phyloP scores from a whole-genome alignment of 2,113 vertebrate genomes.

The Seriola dumerili region DNA sequence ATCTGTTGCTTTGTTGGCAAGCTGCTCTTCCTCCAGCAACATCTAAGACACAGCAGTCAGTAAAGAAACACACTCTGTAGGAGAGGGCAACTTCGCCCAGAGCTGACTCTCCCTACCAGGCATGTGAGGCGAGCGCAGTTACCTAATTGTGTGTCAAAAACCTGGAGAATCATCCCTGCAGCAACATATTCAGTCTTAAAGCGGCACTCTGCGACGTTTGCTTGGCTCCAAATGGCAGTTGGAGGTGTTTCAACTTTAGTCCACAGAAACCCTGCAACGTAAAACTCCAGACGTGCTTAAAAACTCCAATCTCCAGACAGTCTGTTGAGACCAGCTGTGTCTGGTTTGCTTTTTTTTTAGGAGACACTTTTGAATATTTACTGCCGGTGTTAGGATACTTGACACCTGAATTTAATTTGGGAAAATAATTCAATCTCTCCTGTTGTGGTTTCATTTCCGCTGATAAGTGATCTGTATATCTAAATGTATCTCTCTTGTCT shows the following conservation, averaged over 20 bases:
- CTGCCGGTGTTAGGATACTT: conserved; percentile 31
- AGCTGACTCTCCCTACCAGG: conserved; percentile 49
- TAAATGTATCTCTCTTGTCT: conserved; percentile 33
- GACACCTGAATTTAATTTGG: conserved; percentile 68
- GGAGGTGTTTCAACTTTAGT: conserved; percentile 17
- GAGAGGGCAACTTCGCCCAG: conserved; percentile 60
- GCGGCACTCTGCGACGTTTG: conserved; percentile 1
- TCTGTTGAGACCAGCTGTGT: conserved; percentile 4
- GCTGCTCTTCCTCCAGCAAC: conserved; percentile 35
- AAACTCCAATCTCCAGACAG: too few relatives aligned
- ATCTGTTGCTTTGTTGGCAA: conserved; percentile 37
- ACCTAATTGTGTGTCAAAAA: conserved; percentile 66
- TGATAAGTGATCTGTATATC: conserved; percentile 55
- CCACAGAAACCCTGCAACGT: conserved; percentile 18
- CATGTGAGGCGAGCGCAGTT: conserved; percentile 47
- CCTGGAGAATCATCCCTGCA: conserved; percentile 18
- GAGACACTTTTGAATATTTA: conserved; percentile 48
- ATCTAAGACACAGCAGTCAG: conserved; percentile 46
- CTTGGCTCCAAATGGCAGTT: conserved; percentile 19
- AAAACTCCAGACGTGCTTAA: not conserved
- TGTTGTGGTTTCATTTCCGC: conserved; percentile 65
- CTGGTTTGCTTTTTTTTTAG: conserved; percentile 31
- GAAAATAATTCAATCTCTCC: conserved; percentile 54
- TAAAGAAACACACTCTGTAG: conserved; percentile 18
- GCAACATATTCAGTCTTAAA: conserved; percentile 13